A percentile compares a stretch with the other conserved stretches of the same genome.
phyloP scores from a whole-genome alignment of 2,888 invertebrate genomes.

The Macrophya alboannulata region DNA sequence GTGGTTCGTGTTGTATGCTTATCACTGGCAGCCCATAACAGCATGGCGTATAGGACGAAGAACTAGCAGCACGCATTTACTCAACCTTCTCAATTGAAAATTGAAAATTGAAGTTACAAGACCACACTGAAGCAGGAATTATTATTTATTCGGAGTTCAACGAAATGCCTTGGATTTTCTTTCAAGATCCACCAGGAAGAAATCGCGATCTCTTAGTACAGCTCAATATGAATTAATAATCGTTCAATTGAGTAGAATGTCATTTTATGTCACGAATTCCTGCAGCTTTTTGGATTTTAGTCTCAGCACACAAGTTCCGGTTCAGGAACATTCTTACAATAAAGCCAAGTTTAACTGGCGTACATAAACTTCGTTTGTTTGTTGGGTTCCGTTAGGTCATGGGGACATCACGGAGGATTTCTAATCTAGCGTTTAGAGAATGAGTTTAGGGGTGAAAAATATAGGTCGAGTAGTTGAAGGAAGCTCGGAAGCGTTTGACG shows the following conservation, averaged over 20 bases:
- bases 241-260: background rate
- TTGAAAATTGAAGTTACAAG: background rate
- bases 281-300: background rate
- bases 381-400: background rate
- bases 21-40: background rate
- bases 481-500: slow-evolving; percentile 15
- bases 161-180: background rate
- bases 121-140: background rate
- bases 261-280: background rate
- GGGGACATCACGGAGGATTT: background rate
- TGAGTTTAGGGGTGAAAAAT: slow-evolving; percentile 27
- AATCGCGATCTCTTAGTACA: background rate
- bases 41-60: background rate
- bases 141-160: background rate
- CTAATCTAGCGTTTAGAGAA: slow-evolving; percentile 38
- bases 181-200: too few species aligned
- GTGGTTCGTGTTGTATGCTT: background rate
- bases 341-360: background rate
- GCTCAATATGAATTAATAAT: background rate
- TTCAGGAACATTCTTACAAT: background rate
- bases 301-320: background rate
- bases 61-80: background rate
- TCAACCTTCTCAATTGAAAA: background rate
- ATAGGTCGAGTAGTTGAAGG: slow-evolving; percentile 8
- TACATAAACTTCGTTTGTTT: background rate